phyloP scores from a whole-genome alignment of 2,113 vertebrate species.

The Engystomops pustulosus region DNA sequence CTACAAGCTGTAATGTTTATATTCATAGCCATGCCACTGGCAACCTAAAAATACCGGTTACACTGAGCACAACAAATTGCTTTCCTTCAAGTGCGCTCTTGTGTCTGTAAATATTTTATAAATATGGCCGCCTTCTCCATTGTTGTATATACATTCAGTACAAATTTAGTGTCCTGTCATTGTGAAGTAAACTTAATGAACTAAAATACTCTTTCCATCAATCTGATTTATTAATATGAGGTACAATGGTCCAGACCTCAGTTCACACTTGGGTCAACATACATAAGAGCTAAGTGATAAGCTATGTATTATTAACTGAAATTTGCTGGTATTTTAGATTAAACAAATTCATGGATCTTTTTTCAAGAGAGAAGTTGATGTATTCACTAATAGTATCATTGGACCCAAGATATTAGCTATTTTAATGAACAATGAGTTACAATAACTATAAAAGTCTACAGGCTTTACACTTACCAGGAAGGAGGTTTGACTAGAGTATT shows the following conservation, averaged over 20 bases:
- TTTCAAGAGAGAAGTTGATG: no score
- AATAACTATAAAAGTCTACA: no score
- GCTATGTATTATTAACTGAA: neutral
- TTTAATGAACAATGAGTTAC: no score
- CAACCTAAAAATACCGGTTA: neutral
- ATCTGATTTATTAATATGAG: neutral
- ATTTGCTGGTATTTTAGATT: neutral
- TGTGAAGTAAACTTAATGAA: neutral
- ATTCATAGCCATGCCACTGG: neutral
- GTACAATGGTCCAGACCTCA: neutral
- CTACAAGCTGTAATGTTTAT: neutral
- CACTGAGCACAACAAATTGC: neutral
- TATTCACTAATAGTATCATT: no score
- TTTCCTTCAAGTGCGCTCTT: slow-evolving; percentile 2
- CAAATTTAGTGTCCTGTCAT: neutral
- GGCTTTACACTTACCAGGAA: no score
- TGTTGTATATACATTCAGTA: neutral
- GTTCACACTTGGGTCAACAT: neutral
- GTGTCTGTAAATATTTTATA: neutral
- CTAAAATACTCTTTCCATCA: neutral
- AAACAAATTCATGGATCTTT: no score
- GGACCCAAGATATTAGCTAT: no score
- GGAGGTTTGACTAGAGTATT: no score
- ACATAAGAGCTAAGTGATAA: neutral
- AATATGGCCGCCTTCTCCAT: neutral